Percentiles rank a stretch among this genome's conserved stretches.
These are phyloP conservation scores for Hemiprocne comata DNA, from an alignment of 2,113 vertebrate species.

Conservation along the genomic window DNA sequence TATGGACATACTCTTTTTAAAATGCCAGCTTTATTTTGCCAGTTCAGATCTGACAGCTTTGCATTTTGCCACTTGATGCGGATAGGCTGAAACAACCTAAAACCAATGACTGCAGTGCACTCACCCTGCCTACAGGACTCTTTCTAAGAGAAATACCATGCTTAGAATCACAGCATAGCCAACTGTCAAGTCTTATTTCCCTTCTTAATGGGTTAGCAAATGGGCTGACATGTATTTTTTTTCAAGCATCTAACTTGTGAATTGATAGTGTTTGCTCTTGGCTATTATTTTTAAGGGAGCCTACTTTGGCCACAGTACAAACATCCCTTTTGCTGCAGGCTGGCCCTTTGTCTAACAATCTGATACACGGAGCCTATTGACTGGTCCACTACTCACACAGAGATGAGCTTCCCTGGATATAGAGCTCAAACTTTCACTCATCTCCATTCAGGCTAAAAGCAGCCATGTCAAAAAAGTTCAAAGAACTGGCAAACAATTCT, in stretches of 20 bases:
- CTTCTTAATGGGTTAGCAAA: slow-evolving; percentile 8
- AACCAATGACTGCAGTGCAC: background rate
- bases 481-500: background rate
- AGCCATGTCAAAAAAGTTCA: background rate
- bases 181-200: slow-evolving; percentile 43
- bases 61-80: background rate
- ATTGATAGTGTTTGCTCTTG: slow-evolving; percentile 23
- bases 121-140: background rate
- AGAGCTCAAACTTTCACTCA: slow-evolving; percentile 10
- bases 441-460: slow-evolving; percentile 3
- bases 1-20: background rate
- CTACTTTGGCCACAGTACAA: slow-evolving; percentile 12
- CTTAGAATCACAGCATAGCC: slow-evolving; percentile 19
- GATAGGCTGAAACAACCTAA: slow-evolving; percentile 6
- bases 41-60: slow-evolving; percentile 10
- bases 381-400: background rate
- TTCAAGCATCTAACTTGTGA: slow-evolving; percentile 42
- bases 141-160: slow-evolving; percentile 15
- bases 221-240: background rate
- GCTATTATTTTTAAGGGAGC: slow-evolving; percentile 50
- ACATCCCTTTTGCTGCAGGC: slow-evolving; percentile 43
- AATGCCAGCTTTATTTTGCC: background rate
- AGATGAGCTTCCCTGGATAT: background rate
- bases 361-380: background rate
- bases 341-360: slow-evolving; percentile 26